Evolutionary conservation across 2,797 vertebrate genomes (phyloP).

Genomic region (Mastacembelus armatus): DNA sequence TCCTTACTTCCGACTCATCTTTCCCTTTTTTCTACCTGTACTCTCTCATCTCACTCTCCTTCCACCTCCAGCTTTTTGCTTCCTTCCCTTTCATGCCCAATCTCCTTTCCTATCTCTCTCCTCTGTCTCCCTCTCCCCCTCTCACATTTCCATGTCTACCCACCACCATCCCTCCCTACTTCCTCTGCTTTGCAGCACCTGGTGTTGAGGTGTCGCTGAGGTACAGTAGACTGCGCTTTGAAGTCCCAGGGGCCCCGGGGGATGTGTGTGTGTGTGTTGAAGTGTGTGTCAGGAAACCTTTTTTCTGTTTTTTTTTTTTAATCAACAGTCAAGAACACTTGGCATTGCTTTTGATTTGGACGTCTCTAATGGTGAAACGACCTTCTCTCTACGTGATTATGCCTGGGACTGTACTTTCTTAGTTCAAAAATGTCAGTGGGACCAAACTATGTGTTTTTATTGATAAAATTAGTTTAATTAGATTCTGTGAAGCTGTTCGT

Average conservation of each 20-base stretch:
- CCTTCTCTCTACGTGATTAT: conserved; percentile 24
- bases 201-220: conserved; percentile 78
- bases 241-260: conserved; percentile 73
- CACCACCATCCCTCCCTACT: conserved; percentile 30
- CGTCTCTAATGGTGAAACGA: conserved; percentile 40
- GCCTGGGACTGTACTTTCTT: not conserved
- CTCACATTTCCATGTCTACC: conserved; percentile 38
- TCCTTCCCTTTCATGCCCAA: conserved; percentile 17
- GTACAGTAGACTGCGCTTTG: conserved; percentile 80
- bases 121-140: not conserved
- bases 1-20: not conserved
- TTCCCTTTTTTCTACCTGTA: not conserved
- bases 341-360: conserved; percentile 59
- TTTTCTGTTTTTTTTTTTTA: conserved; percentile 32
- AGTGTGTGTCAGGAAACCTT: conserved; percentile 59
- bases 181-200: conserved; percentile 64
- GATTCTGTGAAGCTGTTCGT: not conserved
- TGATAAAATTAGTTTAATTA: not conserved
- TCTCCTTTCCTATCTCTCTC: conserved; percentile 6
- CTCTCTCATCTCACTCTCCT: not conserved
- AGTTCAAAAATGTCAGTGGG: not conserved
- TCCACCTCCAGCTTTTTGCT: conserved; percentile 12
- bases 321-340: conserved; percentile 66
- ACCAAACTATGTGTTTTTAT: not conserved
- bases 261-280: conserved; percentile 26